Conservation (phyloP, 53 echinoderm and acorn worm species). For the Pentamera pediparva region DNA sequence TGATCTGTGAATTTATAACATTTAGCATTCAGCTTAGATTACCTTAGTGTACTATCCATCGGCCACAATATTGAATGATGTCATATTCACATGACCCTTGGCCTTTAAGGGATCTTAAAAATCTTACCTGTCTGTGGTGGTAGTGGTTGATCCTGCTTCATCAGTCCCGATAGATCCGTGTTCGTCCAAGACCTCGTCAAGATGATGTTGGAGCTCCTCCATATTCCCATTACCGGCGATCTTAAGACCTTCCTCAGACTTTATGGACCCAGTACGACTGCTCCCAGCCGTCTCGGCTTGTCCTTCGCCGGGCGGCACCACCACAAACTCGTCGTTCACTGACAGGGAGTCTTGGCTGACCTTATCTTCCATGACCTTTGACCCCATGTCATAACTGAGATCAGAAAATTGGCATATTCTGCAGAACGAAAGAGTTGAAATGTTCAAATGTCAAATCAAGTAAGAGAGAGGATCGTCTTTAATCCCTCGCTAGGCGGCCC, state of each 20-base stretch:
- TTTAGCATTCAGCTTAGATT: too few relatives aligned
- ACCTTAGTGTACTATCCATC: too few relatives aligned
- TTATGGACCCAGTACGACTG: slow-evolving; percentile 11
- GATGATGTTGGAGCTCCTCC: slow-evolving; percentile 82
- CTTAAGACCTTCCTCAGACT: slow-evolving; percentile 70
- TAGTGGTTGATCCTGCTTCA: slow-evolving; percentile 15
- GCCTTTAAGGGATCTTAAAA: too few relatives aligned
- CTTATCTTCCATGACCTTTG: slow-evolving; percentile 78
- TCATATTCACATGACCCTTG: too few relatives aligned
- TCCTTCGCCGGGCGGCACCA: slow-evolving; percentile 73
- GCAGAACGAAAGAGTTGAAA: too few relatives aligned
- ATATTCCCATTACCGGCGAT: slow-evolving; percentile 97
- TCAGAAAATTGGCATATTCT: too few relatives aligned
- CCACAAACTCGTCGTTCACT: slow-evolving; percentile 89
- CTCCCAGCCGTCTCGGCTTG: slow-evolving; percentile 28
- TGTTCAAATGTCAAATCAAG: too few relatives aligned
- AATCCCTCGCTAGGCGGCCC: too few relatives aligned
- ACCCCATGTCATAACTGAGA: background rate
- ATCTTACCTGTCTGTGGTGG: background rate
- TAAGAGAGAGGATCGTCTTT: too few relatives aligned
- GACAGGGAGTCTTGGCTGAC: slow-evolving; percentile 94
- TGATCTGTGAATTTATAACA: too few relatives aligned
- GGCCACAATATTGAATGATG: too few relatives aligned
- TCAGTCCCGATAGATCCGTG: slow-evolving; percentile 31
- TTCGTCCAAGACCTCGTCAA: slow-evolving; percentile 86